phyloP scores from a whole-genome alignment of 2,113 vertebrate genomes.

The Prunella himalayana region DNA sequence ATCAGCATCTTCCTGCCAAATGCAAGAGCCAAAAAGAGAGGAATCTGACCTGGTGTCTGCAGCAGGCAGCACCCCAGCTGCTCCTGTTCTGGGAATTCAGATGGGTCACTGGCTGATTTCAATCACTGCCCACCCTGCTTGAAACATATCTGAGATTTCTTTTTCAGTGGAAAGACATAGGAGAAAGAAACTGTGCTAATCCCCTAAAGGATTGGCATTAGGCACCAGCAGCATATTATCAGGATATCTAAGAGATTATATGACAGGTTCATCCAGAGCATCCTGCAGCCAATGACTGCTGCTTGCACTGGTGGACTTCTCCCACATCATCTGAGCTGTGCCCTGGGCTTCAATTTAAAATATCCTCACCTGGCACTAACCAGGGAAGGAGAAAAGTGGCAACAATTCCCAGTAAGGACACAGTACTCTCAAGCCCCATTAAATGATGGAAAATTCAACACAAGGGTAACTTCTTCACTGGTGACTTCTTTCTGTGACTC shows the following conservation, averaged over 20 bases:
- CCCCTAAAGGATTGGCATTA: neutral
- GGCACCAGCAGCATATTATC: neutral
- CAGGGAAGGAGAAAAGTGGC: neutral
- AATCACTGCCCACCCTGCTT: neutral
- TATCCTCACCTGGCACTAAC: neutral
- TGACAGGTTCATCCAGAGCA: neutral
- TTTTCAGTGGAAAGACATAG: neutral
- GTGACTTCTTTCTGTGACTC: neutral
- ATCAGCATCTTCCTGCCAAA: neutral
- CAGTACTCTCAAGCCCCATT: neutral
- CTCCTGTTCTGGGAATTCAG: neutral
- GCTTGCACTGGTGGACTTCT: neutral
- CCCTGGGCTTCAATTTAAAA: neutral
- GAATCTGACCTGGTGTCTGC: neutral
- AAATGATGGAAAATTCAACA: neutral
- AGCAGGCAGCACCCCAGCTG: neutral
- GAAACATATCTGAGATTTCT: neutral
- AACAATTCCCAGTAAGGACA: neutral
- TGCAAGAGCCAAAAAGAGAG: neutral
- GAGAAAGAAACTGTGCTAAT: neutral
- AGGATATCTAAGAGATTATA: neutral
- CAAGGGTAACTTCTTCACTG: neutral
- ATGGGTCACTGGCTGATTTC: neutral
- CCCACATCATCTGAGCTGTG: neutral
- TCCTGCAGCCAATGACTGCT: neutral